Percentiles rank a stretch among this genome's conserved stretches.
Evolutionary conservation across 1,140 invertebrate species (phyloP).

Genomic region (Paralvinella palmiformis): DNA sequence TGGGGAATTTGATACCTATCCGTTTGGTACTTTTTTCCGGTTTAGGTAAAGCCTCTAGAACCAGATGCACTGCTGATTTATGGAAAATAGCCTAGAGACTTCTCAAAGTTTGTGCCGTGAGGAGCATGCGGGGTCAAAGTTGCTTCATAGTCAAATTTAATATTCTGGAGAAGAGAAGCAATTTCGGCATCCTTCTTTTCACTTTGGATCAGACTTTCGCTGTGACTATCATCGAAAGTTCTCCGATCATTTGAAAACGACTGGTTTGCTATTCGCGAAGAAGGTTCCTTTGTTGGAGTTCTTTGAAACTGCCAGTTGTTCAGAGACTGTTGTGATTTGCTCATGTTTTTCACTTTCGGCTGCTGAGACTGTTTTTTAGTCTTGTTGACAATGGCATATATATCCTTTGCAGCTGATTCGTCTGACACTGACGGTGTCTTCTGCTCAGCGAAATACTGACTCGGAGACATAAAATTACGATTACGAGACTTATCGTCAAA

Average conservation of each 20-base stretch:
- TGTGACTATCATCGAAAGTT: not conserved
- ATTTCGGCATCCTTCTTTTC: constrained; percentile 18
- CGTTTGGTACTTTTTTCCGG: too few species aligned
- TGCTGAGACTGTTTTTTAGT: too few species aligned
- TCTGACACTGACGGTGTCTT: not conserved
- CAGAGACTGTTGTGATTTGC: too few species aligned
- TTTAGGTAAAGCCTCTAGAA: too few species aligned
- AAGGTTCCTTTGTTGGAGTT: not conserved
- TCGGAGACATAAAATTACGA: not conserved
- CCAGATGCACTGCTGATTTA: too few species aligned
- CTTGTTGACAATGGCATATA: too few species aligned
- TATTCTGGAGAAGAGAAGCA: constrained; percentile 5
- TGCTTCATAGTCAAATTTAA: constrained; percentile 6
- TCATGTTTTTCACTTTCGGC: too few species aligned
- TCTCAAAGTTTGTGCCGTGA: constrained; percentile 11
- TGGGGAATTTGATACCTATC: too few species aligned
- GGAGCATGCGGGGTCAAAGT: not conserved
- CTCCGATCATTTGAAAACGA: too few species aligned
- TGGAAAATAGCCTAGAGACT: constrained; percentile 6
- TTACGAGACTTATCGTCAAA: too few species aligned
- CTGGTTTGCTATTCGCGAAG: not conserved
- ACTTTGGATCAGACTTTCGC: constrained; percentile 4
- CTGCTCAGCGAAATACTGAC: not conserved
- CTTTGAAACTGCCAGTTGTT: constrained; percentile 2
- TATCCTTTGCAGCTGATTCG: too few species aligned